A percentile compares a stretch with the other conserved stretches of the same genome.
Evolutionary conservation across 2,888 invertebrate genomes (phyloP).

Genomic region (Eristalis tenax): DNA sequence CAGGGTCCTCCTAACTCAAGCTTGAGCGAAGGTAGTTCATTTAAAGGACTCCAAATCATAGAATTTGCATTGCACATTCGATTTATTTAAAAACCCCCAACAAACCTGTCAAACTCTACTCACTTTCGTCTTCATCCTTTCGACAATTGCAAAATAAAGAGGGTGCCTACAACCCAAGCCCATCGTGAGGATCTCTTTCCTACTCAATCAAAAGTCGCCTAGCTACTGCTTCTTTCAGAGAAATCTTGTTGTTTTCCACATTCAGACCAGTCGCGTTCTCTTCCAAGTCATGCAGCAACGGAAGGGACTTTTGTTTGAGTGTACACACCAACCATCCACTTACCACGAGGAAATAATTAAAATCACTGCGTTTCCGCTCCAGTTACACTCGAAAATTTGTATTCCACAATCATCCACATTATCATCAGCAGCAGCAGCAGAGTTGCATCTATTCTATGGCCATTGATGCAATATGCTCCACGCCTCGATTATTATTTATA

Average conservation of each 20-base stretch:
- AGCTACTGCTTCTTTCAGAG: not conserved
- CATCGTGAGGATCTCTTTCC: not conserved
- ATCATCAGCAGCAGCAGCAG: not conserved
- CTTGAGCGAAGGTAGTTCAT: too few species aligned
- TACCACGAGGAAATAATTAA: conserved; percentile 66
- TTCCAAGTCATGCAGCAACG: not conserved
- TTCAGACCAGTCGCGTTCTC: not conserved
- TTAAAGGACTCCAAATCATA: too few species aligned
- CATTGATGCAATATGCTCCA: not conserved
- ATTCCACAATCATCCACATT: not conserved
- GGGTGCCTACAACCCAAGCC: not conserved
- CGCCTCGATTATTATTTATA: conserved; percentile 47
- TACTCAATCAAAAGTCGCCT: not conserved
- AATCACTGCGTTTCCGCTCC: conserved; percentile 65
- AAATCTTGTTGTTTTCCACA: not conserved
- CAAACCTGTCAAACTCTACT: too few species aligned
- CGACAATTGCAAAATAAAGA: not conserved
- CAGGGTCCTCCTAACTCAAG: too few species aligned
- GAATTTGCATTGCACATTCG: too few species aligned
- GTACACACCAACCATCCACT: conserved; percentile 14
- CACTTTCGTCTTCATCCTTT: too few species aligned
- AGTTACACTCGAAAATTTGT: conserved; percentile 41
- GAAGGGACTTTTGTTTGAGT: not conserved
- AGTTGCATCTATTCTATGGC: not conserved
- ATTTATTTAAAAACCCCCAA: too few species aligned